Conservation (phyloP, 2,797 vertebrate species). For the Synaphobranchus kaupii region DNA sequence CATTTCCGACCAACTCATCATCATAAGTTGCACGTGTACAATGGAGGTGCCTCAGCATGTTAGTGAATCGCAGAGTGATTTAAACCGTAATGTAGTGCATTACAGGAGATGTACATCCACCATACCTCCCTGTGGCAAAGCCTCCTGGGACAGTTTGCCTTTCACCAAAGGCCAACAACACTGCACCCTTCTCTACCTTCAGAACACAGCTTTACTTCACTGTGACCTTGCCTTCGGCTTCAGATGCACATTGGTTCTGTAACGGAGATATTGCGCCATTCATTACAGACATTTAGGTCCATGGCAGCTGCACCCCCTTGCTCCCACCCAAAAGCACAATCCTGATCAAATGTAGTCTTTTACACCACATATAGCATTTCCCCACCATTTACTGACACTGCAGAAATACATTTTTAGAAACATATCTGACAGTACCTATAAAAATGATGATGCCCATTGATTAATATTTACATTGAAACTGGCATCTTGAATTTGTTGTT, state of each 20-base stretch:
- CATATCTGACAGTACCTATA: not conserved
- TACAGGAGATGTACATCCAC: conserved; percentile 61
- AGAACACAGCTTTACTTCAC: conserved; percentile 43
- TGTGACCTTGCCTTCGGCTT: conserved; percentile 47
- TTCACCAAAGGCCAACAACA: conserved; percentile 42
- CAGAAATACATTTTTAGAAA: not conserved
- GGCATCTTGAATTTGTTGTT: no score
- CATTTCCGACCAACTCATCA: conserved; percentile 56
- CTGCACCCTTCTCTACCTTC: conserved; percentile 46
- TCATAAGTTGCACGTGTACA: conserved; percentile 44
- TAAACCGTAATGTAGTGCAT: conserved; percentile 75
- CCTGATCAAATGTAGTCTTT: not conserved
- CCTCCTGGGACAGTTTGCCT: conserved; percentile 6
- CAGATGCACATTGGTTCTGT: not conserved
- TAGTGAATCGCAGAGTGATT: conserved; percentile 58
- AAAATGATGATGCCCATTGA: no score
- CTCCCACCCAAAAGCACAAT: not conserved
- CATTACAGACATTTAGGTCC: not conserved
- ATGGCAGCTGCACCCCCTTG: not conserved
- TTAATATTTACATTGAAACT: no score
- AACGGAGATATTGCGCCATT: not conserved
- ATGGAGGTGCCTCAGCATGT: conserved; percentile 57
- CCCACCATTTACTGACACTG: not conserved
- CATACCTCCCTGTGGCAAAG: conserved; percentile 28
- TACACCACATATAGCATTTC: not conserved